phyloP scores from a whole-genome alignment of 2,888 invertebrate species.

The Arge pagana region DNA sequence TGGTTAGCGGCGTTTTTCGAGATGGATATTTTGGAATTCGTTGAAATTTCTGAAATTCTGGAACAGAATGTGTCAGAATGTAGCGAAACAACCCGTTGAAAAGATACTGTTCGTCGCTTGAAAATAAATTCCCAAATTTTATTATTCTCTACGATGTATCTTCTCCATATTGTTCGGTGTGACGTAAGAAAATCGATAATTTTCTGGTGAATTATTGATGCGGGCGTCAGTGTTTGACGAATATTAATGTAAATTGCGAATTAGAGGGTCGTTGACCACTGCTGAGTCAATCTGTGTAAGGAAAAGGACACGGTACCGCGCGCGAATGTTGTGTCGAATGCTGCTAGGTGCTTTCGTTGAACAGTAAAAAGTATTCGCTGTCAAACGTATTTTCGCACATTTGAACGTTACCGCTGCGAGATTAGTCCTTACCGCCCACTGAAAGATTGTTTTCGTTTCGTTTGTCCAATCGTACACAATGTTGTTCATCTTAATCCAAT shows the following conservation, averaged over 20 bases:
- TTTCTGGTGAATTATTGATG: background rate
- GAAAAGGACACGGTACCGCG: background rate
- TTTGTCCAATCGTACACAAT: background rate
- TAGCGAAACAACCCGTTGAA: background rate
- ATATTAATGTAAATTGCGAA: constrained; percentile 5
- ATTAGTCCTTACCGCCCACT: background rate
- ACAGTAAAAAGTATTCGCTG: constrained; percentile 7
- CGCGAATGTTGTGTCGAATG: background rate
- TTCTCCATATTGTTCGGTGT: constrained; percentile 19
- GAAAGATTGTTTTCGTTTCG: background rate
- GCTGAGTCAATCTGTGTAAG: constrained; percentile 2
- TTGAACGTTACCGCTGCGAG: background rate
- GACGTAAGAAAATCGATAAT: background rate
- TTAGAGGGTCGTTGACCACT: background rate
- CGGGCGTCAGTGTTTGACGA: background rate
- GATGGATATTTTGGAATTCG: background rate
- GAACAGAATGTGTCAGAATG: background rate
- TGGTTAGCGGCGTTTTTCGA: too few species aligned
- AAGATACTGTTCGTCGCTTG: background rate
- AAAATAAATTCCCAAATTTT: constrained; percentile 5
- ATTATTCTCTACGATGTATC: constrained; percentile 10
- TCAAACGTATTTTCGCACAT: constrained; percentile 1
- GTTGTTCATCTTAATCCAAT: background rate
- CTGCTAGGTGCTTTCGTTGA: constrained; percentile 12
- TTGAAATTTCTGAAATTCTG: background rate